These are phyloP conservation scores for Equus quagga DNA, from an alignment of 2,113 vertebrate genomes.

Conservation along the genomic window DNA sequence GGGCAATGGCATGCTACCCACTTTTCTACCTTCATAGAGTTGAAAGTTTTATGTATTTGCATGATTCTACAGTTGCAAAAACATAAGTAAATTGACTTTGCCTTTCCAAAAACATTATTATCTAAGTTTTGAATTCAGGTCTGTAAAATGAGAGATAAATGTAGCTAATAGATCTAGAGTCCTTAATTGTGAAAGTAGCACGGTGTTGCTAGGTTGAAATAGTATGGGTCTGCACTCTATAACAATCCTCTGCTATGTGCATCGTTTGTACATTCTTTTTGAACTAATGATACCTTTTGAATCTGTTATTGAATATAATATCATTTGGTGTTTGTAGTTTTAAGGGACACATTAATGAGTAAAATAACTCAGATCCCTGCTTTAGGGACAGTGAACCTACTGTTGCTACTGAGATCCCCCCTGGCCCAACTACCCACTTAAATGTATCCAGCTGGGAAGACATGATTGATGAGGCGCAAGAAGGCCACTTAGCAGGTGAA, in stretches of 20 bases:
- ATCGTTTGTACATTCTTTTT: not conserved
- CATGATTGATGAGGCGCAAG: not conserved
- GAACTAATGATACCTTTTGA: not conserved
- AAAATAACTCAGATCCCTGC: not conserved
- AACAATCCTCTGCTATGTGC: not conserved
- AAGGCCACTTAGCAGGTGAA: not conserved
- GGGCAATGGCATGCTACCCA: not conserved
- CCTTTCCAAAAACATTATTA: not conserved
- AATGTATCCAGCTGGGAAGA: not conserved
- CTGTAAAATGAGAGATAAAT: not conserved
- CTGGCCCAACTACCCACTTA: not conserved
- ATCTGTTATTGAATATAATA: not conserved
- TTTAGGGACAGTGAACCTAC: not conserved
- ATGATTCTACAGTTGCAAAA: not conserved
- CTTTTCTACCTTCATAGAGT: not conserved
- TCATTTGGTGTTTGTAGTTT: not conserved
- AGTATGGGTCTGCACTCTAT: not conserved
- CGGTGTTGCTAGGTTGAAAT: not conserved
- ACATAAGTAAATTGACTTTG: not conserved
- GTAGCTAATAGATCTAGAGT: not conserved
- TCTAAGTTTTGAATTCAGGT: not conserved
- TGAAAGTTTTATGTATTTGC: not conserved
- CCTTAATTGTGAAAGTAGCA: not conserved
- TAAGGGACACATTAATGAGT: not conserved
- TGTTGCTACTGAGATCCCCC: not conserved